A percentile compares a stretch with the other conserved stretches of the same genome.
Conservation (phyloP, 2,888 invertebrate genomes). For the Mythimna lalbum region DNA sequence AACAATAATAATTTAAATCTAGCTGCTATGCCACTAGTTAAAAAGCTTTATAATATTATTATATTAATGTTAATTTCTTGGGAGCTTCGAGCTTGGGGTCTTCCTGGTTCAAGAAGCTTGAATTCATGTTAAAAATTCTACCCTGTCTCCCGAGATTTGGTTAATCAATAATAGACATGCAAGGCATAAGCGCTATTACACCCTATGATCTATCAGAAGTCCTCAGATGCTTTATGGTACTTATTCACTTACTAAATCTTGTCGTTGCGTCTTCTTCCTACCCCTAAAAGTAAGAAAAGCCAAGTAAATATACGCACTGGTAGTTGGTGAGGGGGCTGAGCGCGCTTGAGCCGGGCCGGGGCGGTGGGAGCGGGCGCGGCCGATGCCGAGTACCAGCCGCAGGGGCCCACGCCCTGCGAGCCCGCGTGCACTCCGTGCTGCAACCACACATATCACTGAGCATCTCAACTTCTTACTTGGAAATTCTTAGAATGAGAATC, state of each 20-base stretch:
- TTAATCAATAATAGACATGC: background rate
- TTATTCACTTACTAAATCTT: too few species aligned
- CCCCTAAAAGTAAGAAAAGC: background rate
- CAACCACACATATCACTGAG: conserved; percentile 51
- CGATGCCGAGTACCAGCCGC: conserved; percentile 89
- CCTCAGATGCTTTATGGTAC: too few species aligned
- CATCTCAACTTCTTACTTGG: background rate
- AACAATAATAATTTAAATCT: conserved; percentile 1
- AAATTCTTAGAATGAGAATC: background rate
- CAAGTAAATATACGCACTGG: conserved; percentile 74
- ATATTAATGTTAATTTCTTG: background rate
- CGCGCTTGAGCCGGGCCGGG: conserved; percentile 85
- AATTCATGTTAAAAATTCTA: background rate
- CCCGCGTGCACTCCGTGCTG: conserved; percentile 87
- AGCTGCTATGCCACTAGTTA: background rate
- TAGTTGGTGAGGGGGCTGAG: conserved; percentile 85
- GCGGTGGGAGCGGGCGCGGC: conserved; percentile 87
- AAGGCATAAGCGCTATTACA: background rate
- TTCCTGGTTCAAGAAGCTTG: background rate
- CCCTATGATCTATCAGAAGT: background rate
- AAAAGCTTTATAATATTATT: background rate
- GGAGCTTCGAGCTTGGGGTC: background rate
- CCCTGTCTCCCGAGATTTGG: background rate
- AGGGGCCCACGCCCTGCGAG: conserved; percentile 86
- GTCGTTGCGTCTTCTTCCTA: too few species aligned